phyloP scores from a whole-genome alignment of 64 coral and sea anemone genomes.

The Astreopora myriophthalma region DNA sequence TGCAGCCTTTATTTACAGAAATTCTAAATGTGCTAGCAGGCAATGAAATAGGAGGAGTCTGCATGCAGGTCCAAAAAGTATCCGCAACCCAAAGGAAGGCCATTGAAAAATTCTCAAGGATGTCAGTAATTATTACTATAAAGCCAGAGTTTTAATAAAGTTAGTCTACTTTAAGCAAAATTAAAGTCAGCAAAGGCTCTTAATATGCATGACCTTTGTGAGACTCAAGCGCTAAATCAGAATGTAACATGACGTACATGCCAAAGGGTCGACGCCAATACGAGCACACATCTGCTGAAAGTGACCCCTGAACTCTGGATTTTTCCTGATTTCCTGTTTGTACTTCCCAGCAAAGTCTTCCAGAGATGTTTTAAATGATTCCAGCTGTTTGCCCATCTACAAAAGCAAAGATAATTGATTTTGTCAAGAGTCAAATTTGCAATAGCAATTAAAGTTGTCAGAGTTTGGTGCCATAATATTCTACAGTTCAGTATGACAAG shows the following conservation, averaged over 20 bases:
- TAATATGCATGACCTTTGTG: too few species aligned
- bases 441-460: too few species aligned
- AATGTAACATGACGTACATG: constrained; percentile 68
- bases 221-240: neutral
- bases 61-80: neutral
- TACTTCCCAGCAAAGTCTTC: constrained; percentile 98
- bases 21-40: too few species aligned
- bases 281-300: constrained; percentile 99
- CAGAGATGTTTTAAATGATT: constrained; percentile 94
- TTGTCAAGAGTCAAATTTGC: neutral
- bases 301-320: constrained; percentile 97
- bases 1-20: too few species aligned
- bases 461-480: too few species aligned
- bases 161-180: too few species aligned
- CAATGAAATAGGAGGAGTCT: neutral
- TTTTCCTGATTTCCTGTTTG: constrained; percentile 97
- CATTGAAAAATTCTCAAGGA: too few species aligned
- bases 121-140: too few species aligned
- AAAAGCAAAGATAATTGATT: neutral
- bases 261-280: constrained; percentile 97
- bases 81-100: too few species aligned
- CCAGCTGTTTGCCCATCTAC: constrained; percentile 98
- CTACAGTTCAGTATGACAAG: too few species aligned
- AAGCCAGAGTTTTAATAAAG: too few species aligned
- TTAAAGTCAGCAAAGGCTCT: too few species aligned